Base-by-base conservation (phyloP, 64 coral and sea anemone species). In the Exaiptasia diaphana region DNA sequence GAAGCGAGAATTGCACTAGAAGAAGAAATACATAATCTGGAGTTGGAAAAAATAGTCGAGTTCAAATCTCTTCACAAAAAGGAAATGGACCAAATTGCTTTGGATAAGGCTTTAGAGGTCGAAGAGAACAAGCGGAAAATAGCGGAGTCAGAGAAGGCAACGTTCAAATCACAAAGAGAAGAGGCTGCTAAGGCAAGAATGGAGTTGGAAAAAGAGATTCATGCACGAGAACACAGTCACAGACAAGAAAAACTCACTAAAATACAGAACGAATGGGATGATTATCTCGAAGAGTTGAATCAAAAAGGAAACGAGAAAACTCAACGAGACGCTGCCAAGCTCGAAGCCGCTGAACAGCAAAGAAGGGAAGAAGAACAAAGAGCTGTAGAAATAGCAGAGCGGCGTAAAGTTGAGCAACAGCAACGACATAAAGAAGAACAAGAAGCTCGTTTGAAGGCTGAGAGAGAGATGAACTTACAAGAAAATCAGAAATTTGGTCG, bases 331-430 rank as follows among this genome's bases (percentile, higher is more conserved):
- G 38, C 33, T 42, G 69, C 40, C 40, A 73, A 73, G 13, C 17
- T 49, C 8, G 22, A 30, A 73, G n/a, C 5, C 3, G 13, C 45
- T 4, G 69, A 73, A 49, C 36, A 73, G 24, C 11, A 45, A 73
- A 42, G 69, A 22, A 73, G 44, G 14, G 22, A 73, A 29, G 69
- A 73, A 49, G 69, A 73, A 45, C 14, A 49, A 45, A 73, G 15
- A 37, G 20, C 69, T 45, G 39, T 73, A 5, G 41, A 73, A 49
- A 45, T 32, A 24, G 69, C 69, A 41, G 69, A 73, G 41, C 40
- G 38, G 44, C 69, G 69, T 21, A 73, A 73, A 73, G 38, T 42
- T 30, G 36, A 73, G 23, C 69, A 73, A 30, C 69, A 73, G 69
- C 32, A 49, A 45, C 69, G 69, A 3, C 69, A 73, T 17, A 44